Conservation (phyloP, 2,113 vertebrate species). For the Mola mola region DNA sequence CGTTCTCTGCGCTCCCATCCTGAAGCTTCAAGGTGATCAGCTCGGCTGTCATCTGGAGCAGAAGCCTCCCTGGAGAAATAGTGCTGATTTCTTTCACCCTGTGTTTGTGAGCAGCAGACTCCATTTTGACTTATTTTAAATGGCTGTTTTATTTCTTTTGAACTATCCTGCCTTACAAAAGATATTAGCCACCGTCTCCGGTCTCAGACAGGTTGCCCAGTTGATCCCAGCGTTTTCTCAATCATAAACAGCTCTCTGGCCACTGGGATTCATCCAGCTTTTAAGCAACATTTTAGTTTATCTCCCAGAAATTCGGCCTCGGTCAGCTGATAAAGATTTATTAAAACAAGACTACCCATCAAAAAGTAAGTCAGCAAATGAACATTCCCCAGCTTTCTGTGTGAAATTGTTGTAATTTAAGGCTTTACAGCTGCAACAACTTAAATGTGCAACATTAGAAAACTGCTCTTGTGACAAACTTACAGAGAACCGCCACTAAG, state of each 20-base stretch:
- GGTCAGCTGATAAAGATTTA: too few species aligned
- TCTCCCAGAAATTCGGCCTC: too few species aligned
- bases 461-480: background rate
- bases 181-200: background rate
- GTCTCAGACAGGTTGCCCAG: too few species aligned
- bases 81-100: conserved; percentile 19
- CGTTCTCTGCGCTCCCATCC: conserved; percentile 31
- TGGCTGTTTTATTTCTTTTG: conserved; percentile 4
- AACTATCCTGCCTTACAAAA: background rate
- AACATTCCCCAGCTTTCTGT: background rate
- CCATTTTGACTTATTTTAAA: too few species aligned
- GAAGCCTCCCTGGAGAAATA: conserved; percentile 24
- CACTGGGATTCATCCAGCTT: conserved; percentile 4
- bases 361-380: too few species aligned
- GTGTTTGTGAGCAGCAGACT: background rate
- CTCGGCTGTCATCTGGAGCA: conserved; percentile 39
- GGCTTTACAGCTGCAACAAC: background rate
- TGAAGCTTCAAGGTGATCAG: conserved; percentile 48
- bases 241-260: conserved; percentile 18
- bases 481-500: background rate
- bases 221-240: conserved; percentile 28
- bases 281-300: too few species aligned
- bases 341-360: too few species aligned
- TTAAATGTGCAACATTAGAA: background rate
- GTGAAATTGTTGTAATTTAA: background rate